Percentiles rank a stretch among this genome's conserved stretches.
Evolutionary conservation across 2,797 vertebrate genomes (phyloP).

Genomic region (Notolepis coatsorum): DNA sequence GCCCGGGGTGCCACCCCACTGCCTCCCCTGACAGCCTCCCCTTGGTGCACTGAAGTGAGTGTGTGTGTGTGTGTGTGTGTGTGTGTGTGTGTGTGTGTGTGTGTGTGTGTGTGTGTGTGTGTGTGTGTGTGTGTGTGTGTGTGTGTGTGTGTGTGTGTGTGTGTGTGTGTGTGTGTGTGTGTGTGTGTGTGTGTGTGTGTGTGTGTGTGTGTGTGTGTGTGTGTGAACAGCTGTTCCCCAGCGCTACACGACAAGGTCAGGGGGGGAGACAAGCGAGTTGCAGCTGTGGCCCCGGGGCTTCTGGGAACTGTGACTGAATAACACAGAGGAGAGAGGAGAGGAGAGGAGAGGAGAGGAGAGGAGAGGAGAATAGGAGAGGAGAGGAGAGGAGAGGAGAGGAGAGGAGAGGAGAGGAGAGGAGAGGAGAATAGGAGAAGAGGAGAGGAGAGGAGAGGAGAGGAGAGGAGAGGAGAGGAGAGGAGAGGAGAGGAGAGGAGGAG

Average conservation of each 20-base stretch:
- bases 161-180: constrained; percentile 23
- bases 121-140: neutral
- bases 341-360: constrained; percentile 28
- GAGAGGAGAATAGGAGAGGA: neutral
- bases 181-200: constrained; percentile 25
- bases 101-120: neutral
- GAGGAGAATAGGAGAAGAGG: neutral
- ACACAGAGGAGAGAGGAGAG: constrained; percentile 26
- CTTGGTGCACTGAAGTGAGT: constrained; percentile 53
- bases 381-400: neutral
- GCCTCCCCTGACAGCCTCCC: constrained; percentile 53
- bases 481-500: neutral
- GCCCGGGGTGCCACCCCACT: constrained; percentile 46
- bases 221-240: constrained; percentile 73
- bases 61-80: neutral
- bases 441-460: neutral
- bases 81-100: constrained; percentile 2
- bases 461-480: neutral
- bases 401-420: neutral
- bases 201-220: constrained; percentile 8
- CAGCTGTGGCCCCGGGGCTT: constrained; percentile 76
- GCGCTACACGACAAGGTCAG: constrained; percentile 65
- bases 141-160: constrained; percentile 5
- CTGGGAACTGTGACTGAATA: constrained; percentile 70
- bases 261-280: constrained; percentile 48